Evolutionary conservation across 2,888 invertebrate genomes (phyloP).

Genomic region (Macaria liturata): DNA sequence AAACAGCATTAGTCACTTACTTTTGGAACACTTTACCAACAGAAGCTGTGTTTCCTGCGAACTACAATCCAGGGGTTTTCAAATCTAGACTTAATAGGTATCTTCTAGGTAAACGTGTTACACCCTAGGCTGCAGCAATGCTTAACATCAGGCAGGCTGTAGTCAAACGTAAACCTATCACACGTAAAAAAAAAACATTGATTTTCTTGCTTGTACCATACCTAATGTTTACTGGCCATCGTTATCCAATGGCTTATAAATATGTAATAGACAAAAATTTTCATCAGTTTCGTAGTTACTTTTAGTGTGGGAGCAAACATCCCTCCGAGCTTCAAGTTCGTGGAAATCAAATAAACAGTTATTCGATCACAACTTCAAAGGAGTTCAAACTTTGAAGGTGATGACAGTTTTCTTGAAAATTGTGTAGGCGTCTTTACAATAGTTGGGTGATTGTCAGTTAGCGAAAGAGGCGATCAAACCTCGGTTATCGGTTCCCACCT

Average conservation of each 20-base stretch:
- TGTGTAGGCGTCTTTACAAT: slow-evolving; percentile 24
- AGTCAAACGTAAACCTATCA: no score
- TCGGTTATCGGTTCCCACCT: slow-evolving; percentile 51
- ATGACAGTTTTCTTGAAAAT: slow-evolving; percentile 11
- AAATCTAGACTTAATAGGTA: no score
- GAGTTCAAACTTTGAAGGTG: slow-evolving; percentile 22
- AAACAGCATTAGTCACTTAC: slow-evolving; percentile 6
- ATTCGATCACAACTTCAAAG: slow-evolving; percentile 10
- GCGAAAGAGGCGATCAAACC: slow-evolving; percentile 43
- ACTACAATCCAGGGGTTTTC: no score
- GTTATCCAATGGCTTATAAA: slow-evolving; percentile 22
- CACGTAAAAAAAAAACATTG: no score
- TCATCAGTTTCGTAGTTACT: slow-evolving; percentile 33
- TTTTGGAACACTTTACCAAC: no score
- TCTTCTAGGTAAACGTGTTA: no score
- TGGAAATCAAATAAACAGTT: slow-evolving; percentile 18
- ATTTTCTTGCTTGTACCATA: no score
- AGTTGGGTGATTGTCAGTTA: slow-evolving; percentile 39
- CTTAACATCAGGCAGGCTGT: no score
- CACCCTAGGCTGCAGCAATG: no score
- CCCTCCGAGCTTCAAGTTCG: slow-evolving; percentile 12
- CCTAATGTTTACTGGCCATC: slow-evolving; percentile 24
- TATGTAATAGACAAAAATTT: slow-evolving; percentile 13
- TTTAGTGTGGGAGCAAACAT: slow-evolving; percentile 44
- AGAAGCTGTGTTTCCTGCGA: no score